These are phyloP conservation scores for Lycodopsis pacificus DNA, from an alignment of 2,797 vertebrate species.

Conservation along the genomic window DNA sequence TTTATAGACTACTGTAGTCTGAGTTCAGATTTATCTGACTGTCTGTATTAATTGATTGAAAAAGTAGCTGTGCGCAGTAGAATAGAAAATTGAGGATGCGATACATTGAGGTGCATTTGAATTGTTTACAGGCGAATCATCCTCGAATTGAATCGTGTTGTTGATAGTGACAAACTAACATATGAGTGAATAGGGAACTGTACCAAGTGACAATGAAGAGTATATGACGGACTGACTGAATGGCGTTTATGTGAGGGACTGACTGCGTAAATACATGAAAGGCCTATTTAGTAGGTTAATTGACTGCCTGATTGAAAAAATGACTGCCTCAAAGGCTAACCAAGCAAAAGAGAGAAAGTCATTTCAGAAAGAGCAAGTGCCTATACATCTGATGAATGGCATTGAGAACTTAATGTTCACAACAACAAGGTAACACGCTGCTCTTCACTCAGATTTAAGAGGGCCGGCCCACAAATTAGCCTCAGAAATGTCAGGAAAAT, in stretches of 20 bases:
- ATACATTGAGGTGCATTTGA: neutral
- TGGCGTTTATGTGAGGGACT: neutral
- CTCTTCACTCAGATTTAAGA: conserved; percentile 24
- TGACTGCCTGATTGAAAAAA: neutral
- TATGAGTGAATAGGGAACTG: neutral
- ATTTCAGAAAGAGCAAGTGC: conserved; percentile 6
- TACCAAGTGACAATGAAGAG: neutral
- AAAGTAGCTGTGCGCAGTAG: neutral
- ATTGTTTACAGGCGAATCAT: neutral
- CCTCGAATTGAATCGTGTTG: neutral
- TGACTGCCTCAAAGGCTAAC: neutral
- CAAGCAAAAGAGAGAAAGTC: conserved; percentile 9
- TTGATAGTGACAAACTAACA: neutral
- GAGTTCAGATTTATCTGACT: too few species aligned
- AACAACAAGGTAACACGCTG: conserved; percentile 30
- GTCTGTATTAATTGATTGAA: too few species aligned
- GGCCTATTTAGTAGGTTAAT: neutral
- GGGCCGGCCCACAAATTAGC: conserved; percentile 38
- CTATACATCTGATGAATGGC: conserved; percentile 19
- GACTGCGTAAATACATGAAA: neutral
- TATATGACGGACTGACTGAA: neutral
- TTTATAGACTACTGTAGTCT: neutral
- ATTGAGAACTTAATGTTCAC: conserved; percentile 18
- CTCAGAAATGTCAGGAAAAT: conserved; percentile 49
- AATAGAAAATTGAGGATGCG: neutral